Percentiles rank a stretch among this genome's conserved stretches.
Evolutionary conservation across 2,797 vertebrate species (phyloP).

Genomic region (Propithecus perrieri): DNA sequence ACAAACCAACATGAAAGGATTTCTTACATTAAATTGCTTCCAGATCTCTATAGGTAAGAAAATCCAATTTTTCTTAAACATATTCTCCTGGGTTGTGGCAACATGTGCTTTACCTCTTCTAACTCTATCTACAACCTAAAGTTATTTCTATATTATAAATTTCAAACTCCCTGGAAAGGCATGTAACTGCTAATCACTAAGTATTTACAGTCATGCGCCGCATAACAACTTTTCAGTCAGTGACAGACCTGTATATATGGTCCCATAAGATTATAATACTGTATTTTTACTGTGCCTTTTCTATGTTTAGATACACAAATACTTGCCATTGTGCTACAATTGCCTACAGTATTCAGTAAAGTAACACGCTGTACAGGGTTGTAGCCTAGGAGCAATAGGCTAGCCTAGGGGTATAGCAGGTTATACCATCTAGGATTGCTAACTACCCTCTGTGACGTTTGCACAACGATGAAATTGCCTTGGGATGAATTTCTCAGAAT

Average conservation of each 20-base stretch:
- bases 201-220: neutral
- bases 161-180: constrained; percentile 60
- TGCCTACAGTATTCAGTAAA: neutral
- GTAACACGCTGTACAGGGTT: neutral
- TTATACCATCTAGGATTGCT: neutral
- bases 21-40: constrained; percentile 72
- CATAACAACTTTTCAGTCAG: neutral
- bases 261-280: neutral
- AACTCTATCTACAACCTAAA: constrained; percentile 51
- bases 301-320: neutral
- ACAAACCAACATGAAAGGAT: constrained; percentile 63
- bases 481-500: neutral
- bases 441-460: neutral
- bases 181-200: constrained; percentile 55
- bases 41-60: constrained; percentile 80
- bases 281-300: neutral
- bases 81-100: constrained; percentile 49
- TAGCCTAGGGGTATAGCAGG: neutral
- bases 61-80: constrained; percentile 67
- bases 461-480: neutral
- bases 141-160: constrained; percentile 59
- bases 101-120: constrained; percentile 64
- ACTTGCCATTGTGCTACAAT: neutral
- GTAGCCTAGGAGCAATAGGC: neutral
- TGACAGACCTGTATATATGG: neutral